These are phyloP conservation scores for Apostichopus japonicus DNA, from an alignment of 35 echinoderm and acorn worm genomes.

Conservation along the genomic window DNA sequence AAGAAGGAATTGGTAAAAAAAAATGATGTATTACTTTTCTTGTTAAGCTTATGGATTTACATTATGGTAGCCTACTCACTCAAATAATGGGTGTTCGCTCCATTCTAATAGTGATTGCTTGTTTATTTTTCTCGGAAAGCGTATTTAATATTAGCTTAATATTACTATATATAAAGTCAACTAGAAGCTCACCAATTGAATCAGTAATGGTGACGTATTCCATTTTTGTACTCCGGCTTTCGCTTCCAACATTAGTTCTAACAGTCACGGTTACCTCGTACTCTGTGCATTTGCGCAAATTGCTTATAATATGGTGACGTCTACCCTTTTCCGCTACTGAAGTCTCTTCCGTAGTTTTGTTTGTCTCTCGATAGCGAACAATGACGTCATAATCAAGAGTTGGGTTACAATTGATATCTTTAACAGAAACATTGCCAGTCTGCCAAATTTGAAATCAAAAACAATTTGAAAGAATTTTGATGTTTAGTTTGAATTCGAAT, in stretches of 20 bases:
- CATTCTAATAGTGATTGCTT: no score
- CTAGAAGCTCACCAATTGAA: background rate
- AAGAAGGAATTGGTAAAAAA: background rate
- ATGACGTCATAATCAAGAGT: background rate
- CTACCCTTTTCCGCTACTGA: background rate
- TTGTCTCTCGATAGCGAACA: background rate
- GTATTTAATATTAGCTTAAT: no score
- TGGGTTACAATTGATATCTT: background rate
- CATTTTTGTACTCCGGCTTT: background rate
- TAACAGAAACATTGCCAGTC: background rate
- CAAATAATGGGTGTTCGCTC: background rate
- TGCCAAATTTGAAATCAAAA: background rate
- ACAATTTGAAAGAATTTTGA: background rate
- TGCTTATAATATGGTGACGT: background rate
- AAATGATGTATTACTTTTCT: background rate
- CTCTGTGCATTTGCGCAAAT: background rate
- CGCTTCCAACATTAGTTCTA: background rate
- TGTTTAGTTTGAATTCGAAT: no score
- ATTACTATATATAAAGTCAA: no score
- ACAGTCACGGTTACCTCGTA: background rate
- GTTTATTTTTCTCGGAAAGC: no score
- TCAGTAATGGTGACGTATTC: background rate
- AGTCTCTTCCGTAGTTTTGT: background rate
- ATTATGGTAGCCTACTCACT: no score
- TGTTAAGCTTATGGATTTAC: no score